Evolutionary conservation across 2,797 vertebrate species (phyloP).

Genomic region (Aphelocoma californica): DNA sequence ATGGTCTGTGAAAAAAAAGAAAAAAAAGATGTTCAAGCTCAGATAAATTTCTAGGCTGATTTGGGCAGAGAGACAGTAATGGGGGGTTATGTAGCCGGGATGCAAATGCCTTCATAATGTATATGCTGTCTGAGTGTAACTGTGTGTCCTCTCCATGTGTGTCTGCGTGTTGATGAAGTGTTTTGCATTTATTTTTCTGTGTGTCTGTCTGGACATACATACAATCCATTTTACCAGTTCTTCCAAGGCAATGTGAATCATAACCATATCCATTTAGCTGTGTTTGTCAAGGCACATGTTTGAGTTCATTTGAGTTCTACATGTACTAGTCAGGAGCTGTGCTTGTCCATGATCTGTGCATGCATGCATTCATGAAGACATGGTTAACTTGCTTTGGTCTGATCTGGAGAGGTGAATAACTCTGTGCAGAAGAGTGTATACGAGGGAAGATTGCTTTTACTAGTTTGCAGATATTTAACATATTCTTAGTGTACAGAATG

Average conservation of each 20-base stretch:
- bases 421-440: neutral
- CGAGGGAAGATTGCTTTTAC: neutral
- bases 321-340: neutral
- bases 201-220: neutral
- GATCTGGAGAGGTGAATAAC: neutral
- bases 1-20: neutral
- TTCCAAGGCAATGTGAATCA: neutral
- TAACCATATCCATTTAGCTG: neutral
- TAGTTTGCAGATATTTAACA: neutral
- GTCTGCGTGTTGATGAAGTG: accelerated
- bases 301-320: neutral
- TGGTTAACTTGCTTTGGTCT: neutral
- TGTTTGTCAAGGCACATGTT: neutral
- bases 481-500: neutral
- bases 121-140: neutral
- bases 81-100: neutral
- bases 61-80: neutral
- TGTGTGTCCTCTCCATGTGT: accelerated
- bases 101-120: neutral
- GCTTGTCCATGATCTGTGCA: neutral
- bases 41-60: neutral
- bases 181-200: neutral
- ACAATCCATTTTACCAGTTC: neutral
- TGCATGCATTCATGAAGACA: neutral
- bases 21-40: neutral